A percentile compares a stretch with the other conserved stretches of the same genome.
Conservation (phyloP, 2,797 vertebrate genomes). For the Enteromius treurensis region DNA sequence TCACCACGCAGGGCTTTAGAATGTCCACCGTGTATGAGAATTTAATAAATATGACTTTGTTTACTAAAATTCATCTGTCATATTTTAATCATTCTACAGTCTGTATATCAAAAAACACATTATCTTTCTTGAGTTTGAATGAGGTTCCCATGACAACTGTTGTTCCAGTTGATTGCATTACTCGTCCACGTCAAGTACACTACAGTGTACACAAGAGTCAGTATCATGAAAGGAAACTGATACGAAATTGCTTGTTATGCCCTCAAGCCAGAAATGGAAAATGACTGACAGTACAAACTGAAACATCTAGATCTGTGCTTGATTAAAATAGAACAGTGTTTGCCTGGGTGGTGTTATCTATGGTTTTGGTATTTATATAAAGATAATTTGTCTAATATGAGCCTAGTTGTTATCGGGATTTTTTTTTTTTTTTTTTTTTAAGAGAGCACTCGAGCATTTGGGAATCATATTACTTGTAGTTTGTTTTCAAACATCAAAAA, state of each 20-base stretch:
- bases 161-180: conserved; percentile 28
- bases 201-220: conserved; percentile 7
- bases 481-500: background rate
- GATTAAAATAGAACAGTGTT: background rate
- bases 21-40: background rate
- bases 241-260: conserved; percentile 3
- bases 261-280: background rate
- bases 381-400: background rate
- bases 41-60: conserved; percentile 8
- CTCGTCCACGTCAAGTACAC: background rate
- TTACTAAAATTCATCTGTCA: background rate
- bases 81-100: background rate
- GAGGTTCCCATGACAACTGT: conserved; percentile 41
- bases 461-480: background rate
- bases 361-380: background rate
- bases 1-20: background rate
- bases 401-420: background rate
- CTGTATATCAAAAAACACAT: conserved; percentile 23
- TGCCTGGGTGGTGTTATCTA: background rate
- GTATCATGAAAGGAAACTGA: conserved; percentile 18
- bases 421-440: background rate
- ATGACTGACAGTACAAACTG: conserved; percentile 12
- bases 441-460: background rate
- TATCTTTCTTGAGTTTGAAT: conserved; percentile 10
- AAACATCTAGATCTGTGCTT: background rate